Conservation (phyloP, 2,888 invertebrate genomes). For the Scaptomyza polygonia region DNA sequence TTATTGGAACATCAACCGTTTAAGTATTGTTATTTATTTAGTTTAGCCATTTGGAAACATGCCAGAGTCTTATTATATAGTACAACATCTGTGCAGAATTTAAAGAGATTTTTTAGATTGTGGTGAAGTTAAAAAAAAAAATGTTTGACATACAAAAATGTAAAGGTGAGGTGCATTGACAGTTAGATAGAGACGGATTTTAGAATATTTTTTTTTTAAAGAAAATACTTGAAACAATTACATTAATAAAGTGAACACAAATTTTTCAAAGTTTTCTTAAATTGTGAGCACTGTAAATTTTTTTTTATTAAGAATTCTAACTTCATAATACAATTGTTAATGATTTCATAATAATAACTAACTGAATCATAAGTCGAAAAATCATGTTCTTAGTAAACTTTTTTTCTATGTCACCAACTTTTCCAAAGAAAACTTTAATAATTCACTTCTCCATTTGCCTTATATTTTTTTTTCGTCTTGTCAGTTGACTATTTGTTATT, state of each 20-base stretch:
- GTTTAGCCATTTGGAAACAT: conserved; percentile 38
- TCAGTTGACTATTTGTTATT: conserved; percentile 20
- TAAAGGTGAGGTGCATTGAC: conserved; percentile 40
- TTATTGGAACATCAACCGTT: conserved; percentile 75
- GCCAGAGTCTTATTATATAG: conserved; percentile 23
- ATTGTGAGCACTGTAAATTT: too few relatives aligned
- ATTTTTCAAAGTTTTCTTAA: background rate
- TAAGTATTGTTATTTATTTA: conserved; percentile 47
- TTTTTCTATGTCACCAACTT: background rate
- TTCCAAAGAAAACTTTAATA: background rate
- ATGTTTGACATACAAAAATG: conserved; percentile 11
- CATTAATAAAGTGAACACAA: conserved; percentile 4
- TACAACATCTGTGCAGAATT: conserved; percentile 42
- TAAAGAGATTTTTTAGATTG: conserved; percentile 1
- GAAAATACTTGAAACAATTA: conserved; percentile 15
- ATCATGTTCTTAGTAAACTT: too few relatives aligned
- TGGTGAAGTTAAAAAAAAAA: conserved; percentile 16
- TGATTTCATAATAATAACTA: too few relatives aligned
- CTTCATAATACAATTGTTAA: too few relatives aligned
- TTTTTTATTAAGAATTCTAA: too few relatives aligned
- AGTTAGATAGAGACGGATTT: conserved; percentile 39
- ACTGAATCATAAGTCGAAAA: too few relatives aligned
- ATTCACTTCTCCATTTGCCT: background rate
- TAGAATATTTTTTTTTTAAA: background rate
- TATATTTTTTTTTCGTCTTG: background rate